These are phyloP conservation scores for Alligator sinensis DNA, from an alignment of 2,113 vertebrate species.

Conservation along the genomic window DNA sequence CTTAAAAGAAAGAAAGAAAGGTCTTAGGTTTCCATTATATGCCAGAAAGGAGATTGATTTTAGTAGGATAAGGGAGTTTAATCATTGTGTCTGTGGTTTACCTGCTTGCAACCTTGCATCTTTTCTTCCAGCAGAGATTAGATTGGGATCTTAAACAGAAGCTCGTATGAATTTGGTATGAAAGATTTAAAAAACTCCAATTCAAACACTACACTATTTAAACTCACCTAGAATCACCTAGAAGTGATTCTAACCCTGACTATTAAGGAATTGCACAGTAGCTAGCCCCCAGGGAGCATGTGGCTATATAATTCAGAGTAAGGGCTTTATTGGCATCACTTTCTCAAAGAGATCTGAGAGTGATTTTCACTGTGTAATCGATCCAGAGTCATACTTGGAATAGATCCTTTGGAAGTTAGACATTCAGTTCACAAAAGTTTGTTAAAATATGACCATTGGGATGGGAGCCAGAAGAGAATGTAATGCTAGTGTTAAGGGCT, in stretches of 20 bases:
- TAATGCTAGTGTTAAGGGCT: not conserved
- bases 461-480: not conserved
- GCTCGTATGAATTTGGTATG: not conserved
- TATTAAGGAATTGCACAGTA: fast-evolving
- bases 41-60: not conserved
- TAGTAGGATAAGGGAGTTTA: not conserved
- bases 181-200: not conserved
- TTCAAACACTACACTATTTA: fast-evolving
- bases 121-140: not conserved
- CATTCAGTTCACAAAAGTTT: not conserved
- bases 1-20: constrained; percentile 13
- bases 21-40: constrained; percentile 62
- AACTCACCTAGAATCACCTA: not conserved
- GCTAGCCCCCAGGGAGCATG: not conserved
- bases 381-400: not conserved
- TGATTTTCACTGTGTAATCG: not conserved
- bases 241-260: fast-evolving
- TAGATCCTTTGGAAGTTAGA: not conserved
- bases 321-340: not conserved
- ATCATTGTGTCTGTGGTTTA: constrained; percentile 8
- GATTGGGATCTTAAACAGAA: not conserved
- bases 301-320: not conserved
- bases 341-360: fast-evolving
- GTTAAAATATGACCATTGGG: not conserved
- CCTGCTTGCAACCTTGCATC: constrained; percentile 8